Base-by-base conservation (phyloP, 2,113 vertebrate species). In the Chaenocephalus aceratus region DNA sequence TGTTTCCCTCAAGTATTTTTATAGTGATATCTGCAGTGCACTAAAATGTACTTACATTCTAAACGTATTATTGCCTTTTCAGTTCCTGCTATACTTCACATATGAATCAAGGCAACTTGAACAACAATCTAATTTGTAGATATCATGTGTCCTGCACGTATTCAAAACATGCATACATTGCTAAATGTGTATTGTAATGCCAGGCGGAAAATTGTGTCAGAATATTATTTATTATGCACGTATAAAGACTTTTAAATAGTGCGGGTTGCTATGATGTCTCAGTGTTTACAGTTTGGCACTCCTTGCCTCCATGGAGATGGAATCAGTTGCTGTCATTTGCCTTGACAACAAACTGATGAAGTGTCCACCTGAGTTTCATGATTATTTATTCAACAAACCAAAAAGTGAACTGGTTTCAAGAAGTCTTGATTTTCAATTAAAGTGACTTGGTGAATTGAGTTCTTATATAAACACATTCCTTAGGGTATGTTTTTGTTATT, bases 281-380 rank as follows among this genome's bases (percentile, higher is more conserved):
- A 70, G 30, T 91, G 88, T 89, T 88, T 83, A 91, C 83, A 62
- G 51, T 72, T 36, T 75, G 79, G 53, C 79, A 78, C 89, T 62
- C 72, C 86, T 86, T 69, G 85, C 83, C 68, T 26, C 86, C 91
- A 90, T 88, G 75, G 91, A 53, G 83, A 92, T 87, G 44, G 66
- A 75, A 75, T 80, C 74, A 77, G 74, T 82, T 75, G 88, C 69
- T 65, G 59, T 48, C 68, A 78, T 66, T 68, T 69, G 34, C 46
- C 66, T 79, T 87, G 77, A 41, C 77, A 77, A 84, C 79, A 69
- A 68, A 16, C 52, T 52, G 52, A 34, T 67, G 26, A 65, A 23
- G 23, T 21, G 59, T 46, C 58, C 46, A 79, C 74, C 71, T 68
- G n/a, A 62, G 62, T n/a, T n/a, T 4, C 49, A 11, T 9, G 53